These are phyloP conservation scores for Pampusana beccarii DNA, from an alignment of 2,113 vertebrate species.

Conservation along the genomic window DNA sequence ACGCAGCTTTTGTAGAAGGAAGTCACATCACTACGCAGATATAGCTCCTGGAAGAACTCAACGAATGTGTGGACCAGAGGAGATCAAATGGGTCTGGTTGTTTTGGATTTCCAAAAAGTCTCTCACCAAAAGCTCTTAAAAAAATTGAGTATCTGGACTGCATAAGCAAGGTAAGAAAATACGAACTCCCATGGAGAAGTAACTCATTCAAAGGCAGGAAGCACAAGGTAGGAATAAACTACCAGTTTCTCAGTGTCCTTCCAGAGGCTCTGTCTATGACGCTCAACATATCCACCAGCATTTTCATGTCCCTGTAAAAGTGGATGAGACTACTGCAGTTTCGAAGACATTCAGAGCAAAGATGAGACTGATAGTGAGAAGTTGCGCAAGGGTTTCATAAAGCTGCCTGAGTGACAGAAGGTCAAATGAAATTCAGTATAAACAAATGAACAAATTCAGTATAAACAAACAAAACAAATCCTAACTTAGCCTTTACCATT, in stretches of 20 bases:
- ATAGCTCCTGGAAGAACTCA: neutral
- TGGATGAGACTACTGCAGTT: neutral
- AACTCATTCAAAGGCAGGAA: neutral
- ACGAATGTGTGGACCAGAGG: neutral
- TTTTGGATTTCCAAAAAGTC: neutral
- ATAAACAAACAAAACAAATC: neutral
- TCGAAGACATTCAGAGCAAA: neutral
- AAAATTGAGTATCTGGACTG: neutral
- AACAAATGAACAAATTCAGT: neutral
- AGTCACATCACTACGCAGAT: neutral
- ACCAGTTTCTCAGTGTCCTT: neutral
- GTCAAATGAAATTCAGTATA: neutral
- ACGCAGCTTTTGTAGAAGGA: neutral
- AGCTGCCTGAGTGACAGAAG: neutral
- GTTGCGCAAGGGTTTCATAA: neutral
- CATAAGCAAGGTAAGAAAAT: neutral
- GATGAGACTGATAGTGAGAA: neutral
- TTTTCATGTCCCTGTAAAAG: neutral
- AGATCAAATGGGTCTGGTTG: neutral
- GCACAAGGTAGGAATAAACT: neutral
- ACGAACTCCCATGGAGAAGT: neutral
- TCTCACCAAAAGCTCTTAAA: neutral
- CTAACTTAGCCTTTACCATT: neutral
- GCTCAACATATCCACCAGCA: neutral
- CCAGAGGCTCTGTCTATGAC: neutral